phyloP scores from a whole-genome alignment of 2,113 vertebrate genomes.

The Oryzias javanicus region DNA sequence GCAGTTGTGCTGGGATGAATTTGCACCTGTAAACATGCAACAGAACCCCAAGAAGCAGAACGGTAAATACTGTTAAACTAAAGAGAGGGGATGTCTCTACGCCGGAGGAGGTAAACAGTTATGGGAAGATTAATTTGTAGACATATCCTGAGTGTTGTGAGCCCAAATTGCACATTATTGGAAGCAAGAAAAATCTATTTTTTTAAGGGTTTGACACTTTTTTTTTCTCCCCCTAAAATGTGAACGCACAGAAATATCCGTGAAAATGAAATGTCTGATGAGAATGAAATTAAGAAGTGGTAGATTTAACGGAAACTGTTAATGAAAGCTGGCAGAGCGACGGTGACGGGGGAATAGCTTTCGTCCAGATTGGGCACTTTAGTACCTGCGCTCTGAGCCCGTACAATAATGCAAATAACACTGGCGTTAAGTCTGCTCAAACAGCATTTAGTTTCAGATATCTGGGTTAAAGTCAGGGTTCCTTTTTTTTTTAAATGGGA shows the following conservation, averaged over 20 bases:
- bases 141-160: constrained; percentile 49
- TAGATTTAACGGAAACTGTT: constrained; percentile 27
- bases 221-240: constrained; percentile 8
- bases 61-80: constrained; percentile 23
- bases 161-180: constrained; percentile 40
- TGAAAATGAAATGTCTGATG: constrained; percentile 41
- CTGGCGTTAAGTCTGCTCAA: constrained; percentile 36
- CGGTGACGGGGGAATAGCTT: constrained; percentile 45
- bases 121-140: constrained; percentile 27
- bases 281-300: constrained; percentile 16
- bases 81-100: constrained; percentile 21
- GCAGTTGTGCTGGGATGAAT: constrained; percentile 44
- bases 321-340: constrained; percentile 17
- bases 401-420: constrained; percentile 40
- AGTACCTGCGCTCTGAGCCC: constrained; percentile 48
- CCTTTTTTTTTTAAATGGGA: constrained; percentile 41
- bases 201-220: constrained; percentile 10
- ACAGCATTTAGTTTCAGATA: constrained; percentile 38
- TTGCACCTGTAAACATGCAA: constrained; percentile 66
- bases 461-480: constrained; percentile 65
- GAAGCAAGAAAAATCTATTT: constrained; percentile 17
- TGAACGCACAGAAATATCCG: constrained; percentile 12
- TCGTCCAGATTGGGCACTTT: constrained; percentile 40
- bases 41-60: constrained; percentile 30
- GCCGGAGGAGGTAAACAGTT: constrained; percentile 35